A percentile compares a stretch with the other conserved stretches of the same genome.
phyloP scores from a whole-genome alignment of 2,113 vertebrate genomes.

The Trematocara marginatum region DNA sequence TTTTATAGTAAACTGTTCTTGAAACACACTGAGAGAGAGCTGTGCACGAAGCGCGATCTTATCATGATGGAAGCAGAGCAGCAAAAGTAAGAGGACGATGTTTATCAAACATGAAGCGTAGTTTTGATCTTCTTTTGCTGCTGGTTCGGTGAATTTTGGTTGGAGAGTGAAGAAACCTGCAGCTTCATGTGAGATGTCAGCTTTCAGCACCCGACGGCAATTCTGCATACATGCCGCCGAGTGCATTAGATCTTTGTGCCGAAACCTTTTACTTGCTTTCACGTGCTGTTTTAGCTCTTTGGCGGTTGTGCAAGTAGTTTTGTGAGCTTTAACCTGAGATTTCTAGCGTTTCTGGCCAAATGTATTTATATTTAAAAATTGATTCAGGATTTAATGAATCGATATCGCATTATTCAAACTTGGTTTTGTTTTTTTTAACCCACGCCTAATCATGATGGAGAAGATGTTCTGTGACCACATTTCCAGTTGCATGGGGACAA shows the following conservation, averaged over 20 bases:
- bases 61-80: neutral
- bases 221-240: neutral
- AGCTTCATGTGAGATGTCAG: neutral
- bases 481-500: neutral
- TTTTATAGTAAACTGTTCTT: neutral
- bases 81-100: neutral
- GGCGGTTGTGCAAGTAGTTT: neutral
- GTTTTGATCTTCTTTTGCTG: neutral
- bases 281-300: neutral
- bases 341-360: neutral
- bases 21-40: neutral
- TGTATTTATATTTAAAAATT: neutral
- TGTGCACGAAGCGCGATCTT: neutral
- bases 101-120: neutral
- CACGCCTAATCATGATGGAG: neutral
- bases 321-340: neutral
- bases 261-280: neutral
- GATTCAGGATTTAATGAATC: neutral
- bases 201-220: neutral
- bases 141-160: neutral
- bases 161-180: neutral
- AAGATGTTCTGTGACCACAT: neutral
- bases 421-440: neutral
- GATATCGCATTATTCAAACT: neutral
- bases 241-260: neutral